These are phyloP conservation scores for Dusona sp. DNA, from an alignment of 2,888 invertebrate genomes.

Conservation along the genomic window DNA sequence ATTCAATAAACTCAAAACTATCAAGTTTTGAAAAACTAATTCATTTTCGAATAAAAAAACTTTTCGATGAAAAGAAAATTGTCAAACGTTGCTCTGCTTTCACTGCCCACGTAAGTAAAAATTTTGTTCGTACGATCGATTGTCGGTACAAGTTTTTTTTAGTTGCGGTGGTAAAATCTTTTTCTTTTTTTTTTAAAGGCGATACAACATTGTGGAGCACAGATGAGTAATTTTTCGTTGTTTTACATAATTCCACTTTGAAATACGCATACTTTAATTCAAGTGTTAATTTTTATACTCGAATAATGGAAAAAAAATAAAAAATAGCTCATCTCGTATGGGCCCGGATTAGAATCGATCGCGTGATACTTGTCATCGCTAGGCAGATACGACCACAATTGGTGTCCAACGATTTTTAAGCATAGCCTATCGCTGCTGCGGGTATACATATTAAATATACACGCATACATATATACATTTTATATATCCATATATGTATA, in stretches of 20 bases:
- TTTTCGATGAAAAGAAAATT: too few relatives aligned
- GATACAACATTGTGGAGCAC: background rate
- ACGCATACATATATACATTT: conserved; percentile 65
- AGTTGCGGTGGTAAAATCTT: background rate
- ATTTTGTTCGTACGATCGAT: background rate
- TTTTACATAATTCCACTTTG: background rate
- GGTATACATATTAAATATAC: conserved; percentile 72
- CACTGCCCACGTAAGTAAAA: too few relatives aligned
- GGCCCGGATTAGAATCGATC: background rate
- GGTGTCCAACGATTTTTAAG: conserved; percentile 61
- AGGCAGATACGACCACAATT: conserved; percentile 78
- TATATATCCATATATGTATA: conserved; percentile 71
- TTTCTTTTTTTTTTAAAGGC: background rate
- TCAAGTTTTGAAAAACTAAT: too few relatives aligned
- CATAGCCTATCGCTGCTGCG: conserved; percentile 78
- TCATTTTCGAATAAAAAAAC: too few relatives aligned
- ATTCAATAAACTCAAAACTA: too few relatives aligned
- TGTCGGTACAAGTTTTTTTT: background rate
- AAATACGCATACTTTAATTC: too few relatives aligned
- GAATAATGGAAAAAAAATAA: background rate
- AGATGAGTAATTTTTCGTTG: background rate
- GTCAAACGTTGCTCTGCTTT: too few relatives aligned
- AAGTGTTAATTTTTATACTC: background rate
- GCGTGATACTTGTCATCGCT: conserved; percentile 78
- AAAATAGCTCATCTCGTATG: background rate